These are phyloP conservation scores for Campoletis sonorensis DNA, from an alignment of 1,140 invertebrate species.

Conservation along the genomic window DNA sequence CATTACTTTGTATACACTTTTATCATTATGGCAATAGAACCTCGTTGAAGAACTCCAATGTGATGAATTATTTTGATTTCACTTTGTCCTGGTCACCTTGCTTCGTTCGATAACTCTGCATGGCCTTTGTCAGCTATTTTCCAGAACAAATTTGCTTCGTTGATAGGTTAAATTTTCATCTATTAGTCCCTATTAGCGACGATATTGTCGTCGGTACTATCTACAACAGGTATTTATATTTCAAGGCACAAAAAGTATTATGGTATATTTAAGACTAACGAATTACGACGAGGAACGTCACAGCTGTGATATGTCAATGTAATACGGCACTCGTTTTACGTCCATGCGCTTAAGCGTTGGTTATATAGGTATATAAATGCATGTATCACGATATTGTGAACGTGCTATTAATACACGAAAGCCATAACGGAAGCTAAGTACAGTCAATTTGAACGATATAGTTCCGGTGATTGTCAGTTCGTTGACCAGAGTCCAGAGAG, in stretches of 20 bases:
- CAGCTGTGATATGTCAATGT: constrained; percentile 14
- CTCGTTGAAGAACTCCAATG: too few relatives aligned
- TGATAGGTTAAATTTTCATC: too few relatives aligned
- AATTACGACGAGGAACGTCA: not conserved
- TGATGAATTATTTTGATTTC: too few relatives aligned
- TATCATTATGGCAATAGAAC: too few relatives aligned
- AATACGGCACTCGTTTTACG: not conserved
- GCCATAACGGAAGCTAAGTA: constrained; percentile 21
- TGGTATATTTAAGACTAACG: not conserved
- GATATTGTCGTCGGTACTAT: not conserved
- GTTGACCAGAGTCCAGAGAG: not conserved
- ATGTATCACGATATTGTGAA: not conserved
- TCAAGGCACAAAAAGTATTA: not conserved
- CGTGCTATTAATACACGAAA: constrained; percentile 4
- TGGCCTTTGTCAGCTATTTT: too few relatives aligned
- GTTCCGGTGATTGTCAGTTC: constrained; percentile 15
- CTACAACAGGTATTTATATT: not conserved
- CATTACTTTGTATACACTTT: too few relatives aligned
- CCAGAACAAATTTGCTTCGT: too few relatives aligned
- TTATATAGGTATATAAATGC: not conserved
- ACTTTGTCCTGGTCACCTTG: too few relatives aligned
- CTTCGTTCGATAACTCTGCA: too few relatives aligned
- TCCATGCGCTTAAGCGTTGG: not conserved
- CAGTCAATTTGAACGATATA: constrained; percentile 12
- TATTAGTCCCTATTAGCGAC: too few relatives aligned